Conservation (phyloP, 92 coral and sea anemone species). For the Pocillopora grandis region DNA sequence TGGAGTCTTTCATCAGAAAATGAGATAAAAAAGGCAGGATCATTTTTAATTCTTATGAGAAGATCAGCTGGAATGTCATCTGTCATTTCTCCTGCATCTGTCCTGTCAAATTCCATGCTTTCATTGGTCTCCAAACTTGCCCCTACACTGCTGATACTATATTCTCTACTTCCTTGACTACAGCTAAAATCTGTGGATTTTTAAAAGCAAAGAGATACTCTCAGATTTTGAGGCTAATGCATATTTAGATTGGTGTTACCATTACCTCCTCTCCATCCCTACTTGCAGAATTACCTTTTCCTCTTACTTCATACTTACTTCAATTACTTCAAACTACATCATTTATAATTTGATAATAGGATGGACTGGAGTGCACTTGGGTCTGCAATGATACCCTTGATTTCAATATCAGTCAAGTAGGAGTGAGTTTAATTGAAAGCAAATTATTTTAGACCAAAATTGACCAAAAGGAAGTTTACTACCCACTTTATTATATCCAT, state of each 20-base stretch:
- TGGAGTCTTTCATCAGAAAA: conserved; percentile 80
- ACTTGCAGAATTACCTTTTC: too few relatives aligned
- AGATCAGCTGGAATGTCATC: conserved; percentile 47
- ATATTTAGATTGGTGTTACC: neutral
- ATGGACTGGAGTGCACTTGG: too few relatives aligned
- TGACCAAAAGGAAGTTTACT: too few relatives aligned
- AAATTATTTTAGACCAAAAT: too few relatives aligned
- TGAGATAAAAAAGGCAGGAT: conserved; percentile 91
- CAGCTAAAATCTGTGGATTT: conserved; percentile 3
- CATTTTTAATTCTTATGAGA: conserved; percentile 57
- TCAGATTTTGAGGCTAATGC: neutral
- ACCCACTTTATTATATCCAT: too few relatives aligned
- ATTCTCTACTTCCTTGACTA: conserved; percentile 26
- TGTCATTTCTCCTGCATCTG: conserved; percentile 60
- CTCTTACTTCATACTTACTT: too few relatives aligned
- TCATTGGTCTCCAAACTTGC: conserved; percentile 43
- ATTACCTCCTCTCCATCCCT: too few relatives aligned
- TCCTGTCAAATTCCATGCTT: conserved; percentile 69
- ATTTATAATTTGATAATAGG: too few relatives aligned
- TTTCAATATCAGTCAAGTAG: too few relatives aligned
- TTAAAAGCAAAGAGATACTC: neutral
- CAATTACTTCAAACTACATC: too few relatives aligned
- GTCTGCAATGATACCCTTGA: too few relatives aligned
- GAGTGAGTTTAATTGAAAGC: too few relatives aligned
- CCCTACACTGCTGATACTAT: conserved; percentile 15